Base-by-base conservation (phyloP, 2,888 invertebrate species). In the Eristalinus aeneus region DNA sequence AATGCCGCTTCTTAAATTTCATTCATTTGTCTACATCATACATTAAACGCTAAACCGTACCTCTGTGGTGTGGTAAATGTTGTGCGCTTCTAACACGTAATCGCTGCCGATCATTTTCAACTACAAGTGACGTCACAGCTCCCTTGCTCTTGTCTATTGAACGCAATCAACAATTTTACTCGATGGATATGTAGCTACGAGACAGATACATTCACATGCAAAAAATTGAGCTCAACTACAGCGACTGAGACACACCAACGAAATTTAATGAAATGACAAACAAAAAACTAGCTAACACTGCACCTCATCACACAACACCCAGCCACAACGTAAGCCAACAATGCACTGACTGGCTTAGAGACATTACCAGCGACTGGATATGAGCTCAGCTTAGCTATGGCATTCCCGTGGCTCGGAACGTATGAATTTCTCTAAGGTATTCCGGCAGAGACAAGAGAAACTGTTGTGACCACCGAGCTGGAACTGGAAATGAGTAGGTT, bases 21-120 rank as follows among this genome's bases (percentile, higher is more conserved):
- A n/a, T 74, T 56, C 32, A 12, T 54, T 80, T 63, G 58, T 77
- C 76, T 54, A 34, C 11, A 60, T 76, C 54, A 67, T 34, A 31
- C n/a, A 27, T 16, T 60, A 72, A 80, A 71, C 34, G 75, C 61
- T 76, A 61, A 27, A 76, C 73, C 94, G 93, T 92, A 97, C 97
- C 94, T 97, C 96, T 81, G 97, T 97, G 36, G 97, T 97, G 92
- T 98, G 97, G 90, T 96, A 97, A 77, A 98, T 96, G 92, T 97
- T 97, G 90, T 96, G 95, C 89, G 98, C 94, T 91, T 98, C 98
- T 91, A 98, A 93, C 67, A 96, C 95, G 92, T 97, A 97, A 90
- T 97, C 98, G 90, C 96, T 96, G 71, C 96, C 95, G 88, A 96
- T 95, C 96, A 96, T 96, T 90, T 93, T 94, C 89, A 32, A 69